A percentile compares a stretch with the other conserved stretches of the same genome.
These are phyloP conservation scores for Globodera ellingtonae DNA, from an alignment of 1,140 invertebrate species.

Conservation along the genomic window DNA sequence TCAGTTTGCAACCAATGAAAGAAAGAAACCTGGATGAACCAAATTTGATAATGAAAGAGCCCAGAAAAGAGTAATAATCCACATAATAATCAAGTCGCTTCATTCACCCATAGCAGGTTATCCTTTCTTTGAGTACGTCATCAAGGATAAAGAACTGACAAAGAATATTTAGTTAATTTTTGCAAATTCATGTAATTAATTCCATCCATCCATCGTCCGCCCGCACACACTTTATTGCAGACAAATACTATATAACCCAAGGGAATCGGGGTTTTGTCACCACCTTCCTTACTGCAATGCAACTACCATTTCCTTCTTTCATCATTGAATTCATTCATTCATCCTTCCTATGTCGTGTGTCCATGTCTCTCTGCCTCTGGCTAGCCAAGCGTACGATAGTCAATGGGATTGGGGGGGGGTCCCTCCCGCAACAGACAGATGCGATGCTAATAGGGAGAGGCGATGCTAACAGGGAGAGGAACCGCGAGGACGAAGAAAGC, in stretches of 20 bases:
- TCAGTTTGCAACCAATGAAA: not conserved
- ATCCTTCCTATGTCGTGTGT: not conserved
- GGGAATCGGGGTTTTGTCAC: too few relatives aligned
- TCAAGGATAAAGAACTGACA: too few relatives aligned
- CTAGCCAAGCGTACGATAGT: not conserved
- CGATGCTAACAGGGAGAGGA: not conserved
- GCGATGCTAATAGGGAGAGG: not conserved
- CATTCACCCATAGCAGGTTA: not conserved
- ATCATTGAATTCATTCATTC: not conserved
- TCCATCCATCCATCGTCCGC: too few relatives aligned
- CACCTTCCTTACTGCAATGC: not conserved
- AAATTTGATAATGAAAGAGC: not conserved
- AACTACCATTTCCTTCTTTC: not conserved
- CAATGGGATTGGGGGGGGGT: not conserved
- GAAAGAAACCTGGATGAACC: not conserved
- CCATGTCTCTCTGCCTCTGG: not conserved
- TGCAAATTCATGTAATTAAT: too few relatives aligned
- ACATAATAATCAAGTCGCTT: not conserved
- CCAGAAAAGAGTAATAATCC: not conserved
- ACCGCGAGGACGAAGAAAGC: not conserved
- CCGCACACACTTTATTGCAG: too few relatives aligned
- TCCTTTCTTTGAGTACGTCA: too few relatives aligned
- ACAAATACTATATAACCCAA: not conserved
- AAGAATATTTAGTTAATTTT: too few relatives aligned
- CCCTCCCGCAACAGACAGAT: not conserved